phyloP scores from a whole-genome alignment of 2,888 invertebrate species.

The Euzophera pinguis region DNA sequence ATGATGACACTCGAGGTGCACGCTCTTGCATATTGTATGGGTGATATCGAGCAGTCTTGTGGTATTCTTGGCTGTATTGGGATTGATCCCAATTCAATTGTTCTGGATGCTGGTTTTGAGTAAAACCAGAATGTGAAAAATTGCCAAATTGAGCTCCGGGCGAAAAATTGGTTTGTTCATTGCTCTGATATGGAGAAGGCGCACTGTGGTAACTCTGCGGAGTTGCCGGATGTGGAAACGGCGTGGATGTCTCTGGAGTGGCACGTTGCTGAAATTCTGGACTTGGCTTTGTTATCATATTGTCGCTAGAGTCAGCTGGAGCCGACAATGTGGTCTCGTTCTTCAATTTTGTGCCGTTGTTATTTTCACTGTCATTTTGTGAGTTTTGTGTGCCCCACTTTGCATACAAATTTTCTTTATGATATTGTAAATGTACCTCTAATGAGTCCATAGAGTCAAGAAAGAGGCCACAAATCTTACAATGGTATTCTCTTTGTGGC shows the following conservation, averaged over 20 bases:
- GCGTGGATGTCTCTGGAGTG: slow-evolving; percentile 78
- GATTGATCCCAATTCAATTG: slow-evolving; percentile 73
- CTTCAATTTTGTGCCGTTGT: slow-evolving; percentile 82
- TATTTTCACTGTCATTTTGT: slow-evolving; percentile 82
- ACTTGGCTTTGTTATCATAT: slow-evolving; percentile 81
- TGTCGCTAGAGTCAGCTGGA: slow-evolving; percentile 88
- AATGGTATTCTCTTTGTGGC: slow-evolving; percentile 82
- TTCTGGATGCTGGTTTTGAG: slow-evolving; percentile 71
- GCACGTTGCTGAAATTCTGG: slow-evolving; percentile 80
- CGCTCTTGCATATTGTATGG: slow-evolving; percentile 78
- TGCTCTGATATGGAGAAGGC: slow-evolving; percentile 83
- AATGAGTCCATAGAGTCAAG: slow-evolving; percentile 88
- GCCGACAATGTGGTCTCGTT: slow-evolving; percentile 82
- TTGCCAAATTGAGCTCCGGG: slow-evolving; percentile 74
- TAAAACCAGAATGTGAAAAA: slow-evolving; percentile 73
- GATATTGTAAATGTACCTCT: slow-evolving; percentile 89
- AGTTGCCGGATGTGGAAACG: slow-evolving; percentile 82
- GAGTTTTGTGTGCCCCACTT: slow-evolving; percentile 84
- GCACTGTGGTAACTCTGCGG: slow-evolving; percentile 84
- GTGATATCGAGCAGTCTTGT: slow-evolving; percentile 69
- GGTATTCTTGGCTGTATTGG: slow-evolving; percentile 68
- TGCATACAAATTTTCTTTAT: slow-evolving; percentile 86
- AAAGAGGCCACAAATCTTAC: slow-evolving; percentile 87
- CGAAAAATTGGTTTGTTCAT: slow-evolving; percentile 80
- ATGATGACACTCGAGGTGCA: slow-evolving; percentile 73